A percentile compares a stretch with the other conserved stretches of the same genome.
Evolutionary conservation across 2,888 invertebrate species (phyloP).

Genomic region (Chymomyza caudatula): DNA sequence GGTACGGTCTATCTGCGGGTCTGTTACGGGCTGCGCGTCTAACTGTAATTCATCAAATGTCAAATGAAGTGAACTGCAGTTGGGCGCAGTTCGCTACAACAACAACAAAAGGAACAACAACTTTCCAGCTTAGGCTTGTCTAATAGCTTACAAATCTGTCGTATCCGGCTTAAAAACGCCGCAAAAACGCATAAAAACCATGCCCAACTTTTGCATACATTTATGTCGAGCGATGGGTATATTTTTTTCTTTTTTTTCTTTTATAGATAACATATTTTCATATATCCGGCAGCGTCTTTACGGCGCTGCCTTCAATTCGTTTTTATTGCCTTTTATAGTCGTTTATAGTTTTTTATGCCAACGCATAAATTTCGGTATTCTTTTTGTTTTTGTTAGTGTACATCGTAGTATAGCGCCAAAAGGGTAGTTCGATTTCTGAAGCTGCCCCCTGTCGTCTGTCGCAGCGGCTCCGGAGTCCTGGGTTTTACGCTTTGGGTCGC

Average conservation of each 20-base stretch:
- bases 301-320: constrained; percentile 56
- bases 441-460: not conserved
- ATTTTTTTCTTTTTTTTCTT: constrained; percentile 12
- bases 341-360: constrained; percentile 68
- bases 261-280: constrained; percentile 56
- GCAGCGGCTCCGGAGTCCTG: not conserved
- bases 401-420: constrained; percentile 35
- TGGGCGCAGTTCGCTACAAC: not conserved
- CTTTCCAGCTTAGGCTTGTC: not conserved
- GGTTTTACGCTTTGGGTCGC: too few relatives aligned
- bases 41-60: constrained; percentile 66
- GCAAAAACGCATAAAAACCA: constrained; percentile 21
- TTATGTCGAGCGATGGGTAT: too few relatives aligned
- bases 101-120: not conserved
- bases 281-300: constrained; percentile 58
- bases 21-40: constrained; percentile 23
- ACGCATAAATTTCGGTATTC: constrained; percentile 46
- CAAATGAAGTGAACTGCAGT: constrained; percentile 60
- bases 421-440: constrained; percentile 58
- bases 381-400: not conserved
- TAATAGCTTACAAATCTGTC: not conserved
- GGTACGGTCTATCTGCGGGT: not conserved
- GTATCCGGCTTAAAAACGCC: constrained; percentile 24
- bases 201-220: too few relatives aligned
- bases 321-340: constrained; percentile 71